Conservation (phyloP, 2,797 vertebrate genomes). For the Lepus oiostolus region DNA sequence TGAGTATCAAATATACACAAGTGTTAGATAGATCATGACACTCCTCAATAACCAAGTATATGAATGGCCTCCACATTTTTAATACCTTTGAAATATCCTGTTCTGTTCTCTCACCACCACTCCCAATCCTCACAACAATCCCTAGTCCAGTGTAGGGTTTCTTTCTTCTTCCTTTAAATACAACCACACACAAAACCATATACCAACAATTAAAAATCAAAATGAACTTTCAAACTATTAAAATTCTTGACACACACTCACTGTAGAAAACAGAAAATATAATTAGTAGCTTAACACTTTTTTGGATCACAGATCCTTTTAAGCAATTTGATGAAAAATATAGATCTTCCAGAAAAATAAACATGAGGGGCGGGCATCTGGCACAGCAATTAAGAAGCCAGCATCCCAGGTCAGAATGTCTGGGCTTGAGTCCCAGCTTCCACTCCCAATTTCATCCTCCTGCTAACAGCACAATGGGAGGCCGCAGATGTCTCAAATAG, state of each 20-base stretch:
- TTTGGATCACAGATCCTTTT: neutral
- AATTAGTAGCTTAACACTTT: neutral
- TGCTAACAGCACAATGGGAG: too few species aligned
- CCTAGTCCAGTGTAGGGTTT: neutral
- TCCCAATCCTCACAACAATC: neutral
- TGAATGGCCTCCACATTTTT: neutral
- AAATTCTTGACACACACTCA: neutral
- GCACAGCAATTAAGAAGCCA: neutral
- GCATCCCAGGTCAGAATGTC: neutral
- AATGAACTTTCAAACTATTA: constrained; percentile 10
- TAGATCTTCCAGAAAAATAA: neutral
- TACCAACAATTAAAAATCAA: neutral
- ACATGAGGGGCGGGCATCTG: neutral
- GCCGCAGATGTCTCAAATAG: too few species aligned
- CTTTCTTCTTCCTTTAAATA: constrained; percentile 4
- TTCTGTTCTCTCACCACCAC: neutral
- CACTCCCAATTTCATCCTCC: too few species aligned
- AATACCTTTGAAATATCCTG: neutral
- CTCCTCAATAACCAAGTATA: constrained; percentile 48
- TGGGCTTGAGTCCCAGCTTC: too few species aligned
- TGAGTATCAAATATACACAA: constrained; percentile 48
- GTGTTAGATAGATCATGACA: constrained; percentile 10
- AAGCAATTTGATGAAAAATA: constrained; percentile 34
- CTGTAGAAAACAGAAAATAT: constrained; percentile 17
- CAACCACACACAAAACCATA: neutral